Base-by-base conservation (phyloP, 2,888 invertebrate species). In the Thecophora atra region DNA sequence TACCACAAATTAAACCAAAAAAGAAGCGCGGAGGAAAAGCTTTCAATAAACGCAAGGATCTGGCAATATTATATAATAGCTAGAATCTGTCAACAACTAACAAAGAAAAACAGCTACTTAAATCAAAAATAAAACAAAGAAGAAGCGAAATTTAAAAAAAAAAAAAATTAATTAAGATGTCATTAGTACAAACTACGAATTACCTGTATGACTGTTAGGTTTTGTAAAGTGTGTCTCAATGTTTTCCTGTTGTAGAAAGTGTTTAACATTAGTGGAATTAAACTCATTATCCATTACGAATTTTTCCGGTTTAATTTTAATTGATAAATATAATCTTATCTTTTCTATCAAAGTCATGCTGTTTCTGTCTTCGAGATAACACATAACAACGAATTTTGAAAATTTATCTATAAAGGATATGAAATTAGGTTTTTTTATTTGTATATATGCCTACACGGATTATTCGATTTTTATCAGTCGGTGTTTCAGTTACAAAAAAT, bases 401-500 rank as follows among this genome's bases (percentile, higher is more conserved):
- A 62, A 62, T n/a, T 62, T 62, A 3, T 62, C 60, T 28, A 28
- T 30, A 37, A 30, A 30, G 30, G 3, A 17, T 30, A 62, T 62
- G 30, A 62, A 30, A n/a, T 17, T n/a, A 21, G n/a, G 54, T 54
- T 54, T 54, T 8, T n/a, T 19, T n/a, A 54, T 54, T 54, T 54
- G 21, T 21, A 37, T 30, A 30, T 30, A 37, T 62, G 30, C 13
- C 64, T 15, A 44, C 26, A 21, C 47, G 64, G 47, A 64, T 37
- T 21, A 64, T 64, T 44, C 47, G 47, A 15, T 62, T 62, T 30
- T n/a, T 62, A 62, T 28, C 37, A 13, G 60, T 30, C 19, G 60
- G 60, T 62, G 64, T 65, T 47, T 65, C 51, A 17, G 65, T 65
- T 47, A 21, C 8, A 24, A 5, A 7, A 26, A 65, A 65, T 65